Evolutionary conservation across 2,113 vertebrate species (phyloP).

Genomic region (Poeciliopsis occidentalis): DNA sequence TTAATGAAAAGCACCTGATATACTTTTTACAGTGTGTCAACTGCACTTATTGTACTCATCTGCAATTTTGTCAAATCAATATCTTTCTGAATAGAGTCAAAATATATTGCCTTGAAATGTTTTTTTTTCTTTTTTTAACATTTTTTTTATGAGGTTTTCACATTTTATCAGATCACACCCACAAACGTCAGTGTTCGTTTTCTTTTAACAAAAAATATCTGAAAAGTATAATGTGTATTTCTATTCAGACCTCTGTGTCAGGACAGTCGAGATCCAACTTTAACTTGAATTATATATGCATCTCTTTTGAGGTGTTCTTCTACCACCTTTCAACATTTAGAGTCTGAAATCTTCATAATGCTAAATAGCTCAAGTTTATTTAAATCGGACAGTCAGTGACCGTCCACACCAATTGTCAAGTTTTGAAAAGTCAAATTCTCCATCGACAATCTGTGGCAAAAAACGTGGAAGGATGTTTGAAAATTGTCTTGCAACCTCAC

Average conservation of each 20-base stretch:
- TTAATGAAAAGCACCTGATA: constrained; percentile 31
- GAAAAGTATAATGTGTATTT: not conserved
- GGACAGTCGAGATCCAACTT: not conserved
- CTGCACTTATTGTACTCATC: constrained; percentile 14
- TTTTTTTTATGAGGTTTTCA: not conserved
- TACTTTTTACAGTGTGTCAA: constrained; percentile 46
- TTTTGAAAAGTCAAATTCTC: no score
- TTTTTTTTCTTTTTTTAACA: no score
- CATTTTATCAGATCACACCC: not conserved
- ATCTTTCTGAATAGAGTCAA: not conserved
- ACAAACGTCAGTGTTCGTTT: not conserved
- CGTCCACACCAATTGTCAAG: no score
- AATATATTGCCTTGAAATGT: not conserved
- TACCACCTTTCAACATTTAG: not conserved
- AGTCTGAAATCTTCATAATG: not conserved
- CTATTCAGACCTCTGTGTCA: not conserved
- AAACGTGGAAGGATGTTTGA: no score
- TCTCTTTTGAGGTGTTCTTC: not conserved
- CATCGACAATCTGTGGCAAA: no score
- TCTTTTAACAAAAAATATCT: not conserved
- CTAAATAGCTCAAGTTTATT: not conserved
- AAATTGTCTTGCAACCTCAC: no score
- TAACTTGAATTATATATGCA: not conserved
- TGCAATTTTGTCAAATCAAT: not conserved
- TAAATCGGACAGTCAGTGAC: no score